These are phyloP conservation scores for Drosophila setosimentum DNA, from an alignment of 2,888 invertebrate genomes.

Conservation along the genomic window DNA sequence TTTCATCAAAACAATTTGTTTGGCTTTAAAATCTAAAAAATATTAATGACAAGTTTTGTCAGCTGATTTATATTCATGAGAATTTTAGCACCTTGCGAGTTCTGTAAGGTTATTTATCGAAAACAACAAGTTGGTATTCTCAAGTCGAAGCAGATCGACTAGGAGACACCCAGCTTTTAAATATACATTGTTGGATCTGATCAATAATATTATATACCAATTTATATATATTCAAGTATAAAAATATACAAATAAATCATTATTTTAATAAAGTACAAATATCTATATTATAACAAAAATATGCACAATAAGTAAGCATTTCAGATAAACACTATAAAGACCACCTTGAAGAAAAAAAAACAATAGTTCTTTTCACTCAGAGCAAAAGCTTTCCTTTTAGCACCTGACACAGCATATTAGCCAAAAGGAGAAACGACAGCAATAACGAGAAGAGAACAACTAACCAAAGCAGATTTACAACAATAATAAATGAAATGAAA, in stretches of 20 bases:
- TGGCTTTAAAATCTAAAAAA: conserved; percentile 2
- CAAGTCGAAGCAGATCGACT: not conserved
- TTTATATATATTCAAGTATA: not conserved
- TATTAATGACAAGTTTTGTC: not conserved
- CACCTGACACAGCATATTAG: conserved; percentile 18
- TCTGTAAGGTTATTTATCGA: not conserved
- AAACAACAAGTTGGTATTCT: not conserved
- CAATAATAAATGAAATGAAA: conserved; percentile 23
- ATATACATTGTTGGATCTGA: not conserved
- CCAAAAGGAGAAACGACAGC: not conserved
- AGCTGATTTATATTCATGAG: not conserved
- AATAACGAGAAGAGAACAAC: not conserved
- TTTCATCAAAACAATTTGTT: conserved; percentile 11
- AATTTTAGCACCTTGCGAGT: conserved; percentile 6
- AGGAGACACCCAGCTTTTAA: not conserved
- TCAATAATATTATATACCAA: not conserved
- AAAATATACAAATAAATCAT: not conserved
- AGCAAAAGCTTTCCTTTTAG: conserved; percentile 2
- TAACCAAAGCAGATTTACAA: conserved; percentile 15
- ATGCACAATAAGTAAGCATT: fast-evolving
- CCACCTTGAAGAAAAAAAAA: not conserved
- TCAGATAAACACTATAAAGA: not conserved
- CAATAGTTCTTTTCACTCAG: no score
- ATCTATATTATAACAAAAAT: not conserved
- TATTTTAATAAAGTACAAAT: not conserved